Percentiles rank a stretch among this genome's conserved stretches.
Evolutionary conservation across 1,140 invertebrate species (phyloP).

Genomic region (Bombus pyrosoma): DNA sequence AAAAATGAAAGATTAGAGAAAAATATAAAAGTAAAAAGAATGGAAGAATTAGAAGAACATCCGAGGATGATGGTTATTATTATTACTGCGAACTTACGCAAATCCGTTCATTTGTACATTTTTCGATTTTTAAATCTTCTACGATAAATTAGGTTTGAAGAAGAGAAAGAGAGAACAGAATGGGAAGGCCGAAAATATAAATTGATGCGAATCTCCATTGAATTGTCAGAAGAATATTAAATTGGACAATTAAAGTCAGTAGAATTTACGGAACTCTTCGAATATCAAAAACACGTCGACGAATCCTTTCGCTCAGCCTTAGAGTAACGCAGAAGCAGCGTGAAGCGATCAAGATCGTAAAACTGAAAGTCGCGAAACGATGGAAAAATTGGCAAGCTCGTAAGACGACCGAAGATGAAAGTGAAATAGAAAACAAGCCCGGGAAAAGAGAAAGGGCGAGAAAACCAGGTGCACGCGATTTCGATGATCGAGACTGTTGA

Average conservation of each 20-base stretch:
- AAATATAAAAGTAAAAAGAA: too few species aligned
- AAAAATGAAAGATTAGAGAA: neutral
- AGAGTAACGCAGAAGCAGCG: neutral
- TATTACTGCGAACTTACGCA: too few species aligned
- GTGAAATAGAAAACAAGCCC: slow-evolving; percentile 14
- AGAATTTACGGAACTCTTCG: neutral
- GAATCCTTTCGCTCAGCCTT: neutral
- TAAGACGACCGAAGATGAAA: slow-evolving; percentile 16
- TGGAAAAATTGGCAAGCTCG: neutral
- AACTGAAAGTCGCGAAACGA: slow-evolving; percentile 6
- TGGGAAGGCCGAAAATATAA: neutral
- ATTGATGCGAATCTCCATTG: neutral
- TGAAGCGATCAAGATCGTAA: neutral
- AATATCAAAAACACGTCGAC: neutral
- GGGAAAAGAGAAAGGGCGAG: slow-evolving; percentile 12
- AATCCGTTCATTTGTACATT: too few species aligned
- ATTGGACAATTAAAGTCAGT: neutral
- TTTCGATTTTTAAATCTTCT: too few species aligned
- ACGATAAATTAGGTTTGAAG: neutral
- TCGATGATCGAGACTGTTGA: neutral
- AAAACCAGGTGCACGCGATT: neutral
- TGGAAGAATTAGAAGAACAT: too few species aligned
- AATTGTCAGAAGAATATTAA: neutral
- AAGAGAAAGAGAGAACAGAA: neutral
- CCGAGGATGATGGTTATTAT: too few species aligned